These are phyloP conservation scores for Neria commutata DNA, from an alignment of 2,888 invertebrate species.

Conservation along the genomic window DNA sequence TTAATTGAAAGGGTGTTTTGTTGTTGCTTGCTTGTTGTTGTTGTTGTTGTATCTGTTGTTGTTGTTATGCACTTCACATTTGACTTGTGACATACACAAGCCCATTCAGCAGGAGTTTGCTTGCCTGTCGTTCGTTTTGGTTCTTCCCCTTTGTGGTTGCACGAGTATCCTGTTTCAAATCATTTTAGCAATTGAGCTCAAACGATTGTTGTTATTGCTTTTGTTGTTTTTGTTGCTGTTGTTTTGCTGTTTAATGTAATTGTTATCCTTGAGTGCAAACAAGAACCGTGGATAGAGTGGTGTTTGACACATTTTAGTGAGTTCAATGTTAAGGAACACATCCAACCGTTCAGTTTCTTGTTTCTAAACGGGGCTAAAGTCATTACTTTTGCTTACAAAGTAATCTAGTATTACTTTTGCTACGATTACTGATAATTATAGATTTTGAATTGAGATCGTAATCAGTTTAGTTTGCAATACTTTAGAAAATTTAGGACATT, in stretches of 20 bases:
- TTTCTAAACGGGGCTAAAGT: too few species aligned
- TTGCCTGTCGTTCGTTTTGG: background rate
- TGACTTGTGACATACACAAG: slow-evolving; percentile 27
- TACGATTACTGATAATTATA: too few species aligned
- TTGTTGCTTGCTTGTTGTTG: slow-evolving; percentile 25
- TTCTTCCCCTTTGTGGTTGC: slow-evolving; percentile 50
- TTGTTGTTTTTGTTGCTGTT: too few species aligned
- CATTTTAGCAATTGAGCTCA: slow-evolving; percentile 46
- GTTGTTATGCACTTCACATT: background rate
- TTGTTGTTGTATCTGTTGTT: background rate
- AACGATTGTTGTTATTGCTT: slow-evolving; percentile 36
- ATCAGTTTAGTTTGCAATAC: too few species aligned
- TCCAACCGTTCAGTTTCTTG: too few species aligned
- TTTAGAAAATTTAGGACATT: too few species aligned
- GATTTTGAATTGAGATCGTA: too few species aligned
- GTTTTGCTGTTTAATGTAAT: slow-evolving; percentile 51
- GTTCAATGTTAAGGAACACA: too few species aligned
- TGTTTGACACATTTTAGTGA: too few species aligned
- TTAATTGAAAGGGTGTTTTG: slow-evolving; percentile 58
- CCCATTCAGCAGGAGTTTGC: background rate
- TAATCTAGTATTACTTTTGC: too few species aligned
- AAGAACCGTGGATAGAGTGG: too few species aligned
- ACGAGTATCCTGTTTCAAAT: slow-evolving; percentile 62
- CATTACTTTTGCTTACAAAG: too few species aligned
- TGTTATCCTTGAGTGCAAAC: slow-evolving; percentile 49